Evolutionary conservation across 2,113 vertebrate genomes (phyloP).

Genomic region (Gallinago jamesoni): DNA sequence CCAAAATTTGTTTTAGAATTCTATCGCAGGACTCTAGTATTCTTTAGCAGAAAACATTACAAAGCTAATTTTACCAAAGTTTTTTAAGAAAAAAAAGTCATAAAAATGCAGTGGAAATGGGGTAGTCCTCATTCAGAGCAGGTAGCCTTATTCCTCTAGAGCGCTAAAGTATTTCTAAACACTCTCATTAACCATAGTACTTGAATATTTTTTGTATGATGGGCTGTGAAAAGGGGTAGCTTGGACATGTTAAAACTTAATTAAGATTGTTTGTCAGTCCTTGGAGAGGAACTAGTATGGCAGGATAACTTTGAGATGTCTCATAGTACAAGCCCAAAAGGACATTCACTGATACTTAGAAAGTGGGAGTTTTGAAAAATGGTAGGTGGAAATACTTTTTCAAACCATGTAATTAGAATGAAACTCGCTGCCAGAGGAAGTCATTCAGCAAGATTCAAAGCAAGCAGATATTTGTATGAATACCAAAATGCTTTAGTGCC

Average conservation of each 20-base stretch:
- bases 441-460: neutral
- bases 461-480: neutral
- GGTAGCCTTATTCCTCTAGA: neutral
- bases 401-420: neutral
- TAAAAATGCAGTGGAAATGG: neutral
- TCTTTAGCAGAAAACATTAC: neutral
- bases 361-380: conserved; percentile 33
- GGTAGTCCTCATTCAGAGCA: neutral
- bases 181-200: neutral
- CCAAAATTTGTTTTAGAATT: neutral
- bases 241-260: conserved; percentile 6
- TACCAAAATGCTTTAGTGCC: neutral
- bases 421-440: neutral
- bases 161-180: neutral
- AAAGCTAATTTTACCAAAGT: neutral
- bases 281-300: neutral
- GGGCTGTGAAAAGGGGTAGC: neutral
- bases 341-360: neutral
- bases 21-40: neutral
- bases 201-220: neutral
- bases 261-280: neutral
- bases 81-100: neutral
- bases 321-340: neutral
- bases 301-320: conserved; percentile 5
- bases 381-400: neutral